These are phyloP conservation scores for Solenopsis invicta DNA, from an alignment of 1,140 invertebrate species.

Conservation along the genomic window DNA sequence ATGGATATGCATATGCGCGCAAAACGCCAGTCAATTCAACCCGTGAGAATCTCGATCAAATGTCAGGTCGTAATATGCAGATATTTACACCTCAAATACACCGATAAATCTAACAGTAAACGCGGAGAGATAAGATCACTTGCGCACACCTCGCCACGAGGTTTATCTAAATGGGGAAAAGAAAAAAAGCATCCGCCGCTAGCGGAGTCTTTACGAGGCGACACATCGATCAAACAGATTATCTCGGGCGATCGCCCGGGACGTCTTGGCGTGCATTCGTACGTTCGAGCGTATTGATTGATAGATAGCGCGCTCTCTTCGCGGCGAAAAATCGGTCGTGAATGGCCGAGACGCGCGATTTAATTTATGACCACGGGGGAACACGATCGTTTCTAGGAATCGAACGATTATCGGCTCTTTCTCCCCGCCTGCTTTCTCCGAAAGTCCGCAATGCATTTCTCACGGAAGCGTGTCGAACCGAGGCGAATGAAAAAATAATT, in stretches of 20 bases:
- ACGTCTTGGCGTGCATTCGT: slow-evolving; percentile 12
- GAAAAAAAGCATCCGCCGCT: not conserved
- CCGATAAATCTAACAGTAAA: slow-evolving; percentile 14
- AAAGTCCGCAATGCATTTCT: slow-evolving; percentile 20
- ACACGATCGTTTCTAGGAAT: slow-evolving; percentile 39
- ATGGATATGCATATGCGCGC: not conserved
- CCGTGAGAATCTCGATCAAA: not conserved
- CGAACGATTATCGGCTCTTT: slow-evolving; percentile 25
- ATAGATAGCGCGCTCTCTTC: slow-evolving; percentile 29
- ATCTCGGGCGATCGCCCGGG: not conserved
- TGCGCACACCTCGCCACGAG: too few species aligned
- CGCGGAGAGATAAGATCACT: not conserved
- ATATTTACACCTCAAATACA: slow-evolving; percentile 1
- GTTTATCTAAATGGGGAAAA: not conserved
- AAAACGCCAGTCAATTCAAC: slow-evolving; percentile 2
- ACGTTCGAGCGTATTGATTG: slow-evolving; percentile 32
- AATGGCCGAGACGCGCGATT: slow-evolving; percentile 17
- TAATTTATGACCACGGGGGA: slow-evolving; percentile 33
- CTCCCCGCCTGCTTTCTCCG: slow-evolving; percentile 25
- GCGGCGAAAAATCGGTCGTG: slow-evolving; percentile 22
- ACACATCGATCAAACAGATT: slow-evolving; percentile 39
- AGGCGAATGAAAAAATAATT: not conserved
- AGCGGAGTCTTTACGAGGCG: not conserved
- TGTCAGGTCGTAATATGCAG: slow-evolving; percentile 17
- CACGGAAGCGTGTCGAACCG: not conserved